Base-by-base conservation (phyloP, 2,113 vertebrate species). In the Erythrolamprus reginae region DNA sequence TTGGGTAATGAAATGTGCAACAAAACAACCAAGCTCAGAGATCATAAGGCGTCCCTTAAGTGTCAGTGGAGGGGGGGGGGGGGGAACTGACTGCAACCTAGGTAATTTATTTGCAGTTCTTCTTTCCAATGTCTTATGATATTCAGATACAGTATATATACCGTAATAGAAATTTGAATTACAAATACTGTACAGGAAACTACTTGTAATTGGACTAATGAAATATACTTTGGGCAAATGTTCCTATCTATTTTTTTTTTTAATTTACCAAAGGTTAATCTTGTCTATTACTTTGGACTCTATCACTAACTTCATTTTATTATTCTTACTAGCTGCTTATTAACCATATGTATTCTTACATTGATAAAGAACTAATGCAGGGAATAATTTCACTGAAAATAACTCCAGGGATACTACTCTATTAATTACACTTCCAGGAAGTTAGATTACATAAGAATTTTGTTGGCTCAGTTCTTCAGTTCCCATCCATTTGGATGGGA, bases 271-370 rank as follows among this genome's bases (percentile, higher is more conserved):
- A 38, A 77, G 33, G 33, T 77, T 77, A 77, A 77, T 17, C 17
- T 77, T 42, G 70, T 77, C 17, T 77, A 77, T 77, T 38, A 77
- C 33, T 77, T 77, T 21, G 70, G 3, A 77, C 17, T 21, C 17
- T 42, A 42, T 77, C 70, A 9, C 33, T 21, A 17, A 42, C 17
- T 77, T 77, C 70, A 33, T 42, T 77, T 42, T 38, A 77, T 77
- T 77, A 77, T 42, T 45, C 28, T 61, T 56, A 92, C 51, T 33
- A 92, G 89, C 82, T 93, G 89, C 91, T 38, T 90, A 42, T 56
- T 93, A 93, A 89, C 58, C 93, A 87, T 84, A 87, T 86, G 28
- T 38, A 83, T 77, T 61, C 87, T 84, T 51, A 48, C 84, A 93
- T 77, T 38, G 53, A 56, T 83, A 65, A 89, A 17, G 55, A 53